Conservation (phyloP, 30 jellyfish, hydroid and myxozoan species). For the Calvadosia cruxmelitensis region DNA sequence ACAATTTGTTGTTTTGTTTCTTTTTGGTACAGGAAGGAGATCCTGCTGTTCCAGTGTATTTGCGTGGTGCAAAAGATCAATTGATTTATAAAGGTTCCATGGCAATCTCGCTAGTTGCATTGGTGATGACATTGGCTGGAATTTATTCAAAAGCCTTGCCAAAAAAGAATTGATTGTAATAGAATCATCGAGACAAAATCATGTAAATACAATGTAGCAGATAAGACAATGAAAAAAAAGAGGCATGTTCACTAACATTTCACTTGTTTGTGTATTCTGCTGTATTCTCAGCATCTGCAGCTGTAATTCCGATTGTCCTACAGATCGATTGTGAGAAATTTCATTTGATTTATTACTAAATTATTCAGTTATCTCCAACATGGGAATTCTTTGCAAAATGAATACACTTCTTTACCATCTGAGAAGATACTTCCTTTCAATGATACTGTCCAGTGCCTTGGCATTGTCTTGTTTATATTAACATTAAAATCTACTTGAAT, state of each 20-base stretch:
- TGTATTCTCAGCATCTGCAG: too few relatives aligned
- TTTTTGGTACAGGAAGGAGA: conserved; percentile 17
- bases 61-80: conserved; percentile 32
- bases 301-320: too few relatives aligned
- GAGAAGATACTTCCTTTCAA: conserved; percentile 1
- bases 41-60: conserved; percentile 28
- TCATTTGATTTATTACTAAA: too few relatives aligned
- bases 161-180: conserved; percentile 9
- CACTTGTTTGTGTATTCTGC: too few relatives aligned
- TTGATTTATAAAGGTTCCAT: conserved; percentile 39
- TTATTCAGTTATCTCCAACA: conserved; percentile 34
- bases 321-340: too few relatives aligned
- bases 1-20: not conserved
- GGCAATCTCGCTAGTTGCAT: conserved; percentile 37
- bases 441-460: conserved; percentile 18
- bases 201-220: too few relatives aligned
- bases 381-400: conserved; percentile 7
- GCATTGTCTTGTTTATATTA: conserved; percentile 4
- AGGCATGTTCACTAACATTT: too few relatives aligned
- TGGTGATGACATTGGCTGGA: conserved; percentile 24
- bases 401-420: not conserved
- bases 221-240: too few relatives aligned
- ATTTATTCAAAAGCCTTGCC: conserved; percentile 52
- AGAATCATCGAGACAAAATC: too few relatives aligned
- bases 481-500: conserved; percentile 9